phyloP scores from a whole-genome alignment of 2,888 invertebrate species.

The Amiota mariae region DNA sequence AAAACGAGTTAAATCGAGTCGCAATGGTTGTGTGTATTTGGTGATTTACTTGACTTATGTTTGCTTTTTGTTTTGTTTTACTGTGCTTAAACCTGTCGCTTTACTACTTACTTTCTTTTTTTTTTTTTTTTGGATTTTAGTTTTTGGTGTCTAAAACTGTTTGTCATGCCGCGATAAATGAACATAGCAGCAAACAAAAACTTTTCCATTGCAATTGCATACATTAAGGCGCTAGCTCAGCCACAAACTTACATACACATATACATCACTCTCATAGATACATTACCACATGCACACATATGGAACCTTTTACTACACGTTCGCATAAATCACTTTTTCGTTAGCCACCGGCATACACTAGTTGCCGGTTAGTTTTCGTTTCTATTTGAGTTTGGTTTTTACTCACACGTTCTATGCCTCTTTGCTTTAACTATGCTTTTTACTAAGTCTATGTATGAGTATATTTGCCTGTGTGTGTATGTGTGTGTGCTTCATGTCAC shows the following conservation, averaged over 20 bases:
- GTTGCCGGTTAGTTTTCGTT: neutral
- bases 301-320: neutral
- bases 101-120: too few species aligned
- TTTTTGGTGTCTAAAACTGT: neutral
- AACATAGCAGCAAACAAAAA: neutral
- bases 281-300: neutral
- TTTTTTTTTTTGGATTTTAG: neutral
- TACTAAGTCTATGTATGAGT: neutral
- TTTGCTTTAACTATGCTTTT: neutral
- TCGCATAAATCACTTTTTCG: slow-evolving; percentile 17
- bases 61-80: too few species aligned
- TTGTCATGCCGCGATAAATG: neutral
- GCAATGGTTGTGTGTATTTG: too few species aligned
- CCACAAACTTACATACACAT: neutral
- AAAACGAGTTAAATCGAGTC: too few species aligned
- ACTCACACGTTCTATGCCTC: too few species aligned
- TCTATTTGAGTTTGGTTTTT: slow-evolving; percentile 1
- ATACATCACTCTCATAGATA: neutral
- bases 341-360: neutral
- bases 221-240: neutral
- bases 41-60: too few species aligned
- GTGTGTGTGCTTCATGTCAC: slow-evolving; percentile 52
- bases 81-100: neutral
- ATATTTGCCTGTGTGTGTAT: neutral
- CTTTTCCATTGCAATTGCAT: slow-evolving; percentile 9